A percentile compares a stretch with the other conserved stretches of the same genome.
These are phyloP conservation scores for Romanogobio albipinnatus DNA, from an alignment of 2,113 vertebrate species.

Conservation along the genomic window DNA sequence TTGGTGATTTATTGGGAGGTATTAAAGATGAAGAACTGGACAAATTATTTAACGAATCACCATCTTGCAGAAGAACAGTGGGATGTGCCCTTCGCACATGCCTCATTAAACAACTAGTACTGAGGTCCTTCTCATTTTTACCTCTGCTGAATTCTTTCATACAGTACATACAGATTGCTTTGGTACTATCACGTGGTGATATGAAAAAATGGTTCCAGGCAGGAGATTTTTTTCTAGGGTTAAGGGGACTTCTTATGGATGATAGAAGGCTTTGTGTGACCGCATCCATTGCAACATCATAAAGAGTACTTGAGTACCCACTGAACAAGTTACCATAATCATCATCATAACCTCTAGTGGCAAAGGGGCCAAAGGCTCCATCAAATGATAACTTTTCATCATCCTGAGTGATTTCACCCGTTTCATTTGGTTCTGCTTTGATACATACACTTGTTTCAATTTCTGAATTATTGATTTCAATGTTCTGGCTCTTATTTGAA, in stretches of 20 bases:
- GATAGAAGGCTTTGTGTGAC: slow-evolving; percentile 95
- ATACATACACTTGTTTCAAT: slow-evolving; percentile 72
- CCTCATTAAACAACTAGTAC: slow-evolving; percentile 97
- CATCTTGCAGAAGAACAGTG: slow-evolving; percentile 84
- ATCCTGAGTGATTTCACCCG: slow-evolving; percentile 79
- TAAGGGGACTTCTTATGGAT: slow-evolving; percentile 81
- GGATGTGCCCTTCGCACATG: slow-evolving; percentile 95
- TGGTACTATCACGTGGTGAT: slow-evolving; percentile 94
- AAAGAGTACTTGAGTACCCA: slow-evolving; percentile 92
- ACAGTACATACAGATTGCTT: slow-evolving; percentile 98
- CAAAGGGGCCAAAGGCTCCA: slow-evolving; percentile 75
- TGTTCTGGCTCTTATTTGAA: slow-evolving; percentile 66
- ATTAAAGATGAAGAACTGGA: slow-evolving; percentile 73
- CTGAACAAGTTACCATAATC: slow-evolving; percentile 89
- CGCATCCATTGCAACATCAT: slow-evolving; percentile 96
- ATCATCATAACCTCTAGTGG: slow-evolving; percentile 83
- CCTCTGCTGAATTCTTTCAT: slow-evolving; percentile 98
- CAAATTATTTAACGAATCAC: slow-evolving; percentile 72
- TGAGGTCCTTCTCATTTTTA: slow-evolving; percentile 97
- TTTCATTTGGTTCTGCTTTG: slow-evolving; percentile 76
- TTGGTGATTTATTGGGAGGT: slow-evolving; percentile 81
- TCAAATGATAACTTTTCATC: slow-evolving; percentile 79
- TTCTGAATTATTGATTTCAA: slow-evolving; percentile 60
- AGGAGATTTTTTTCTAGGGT: slow-evolving; percentile 93
- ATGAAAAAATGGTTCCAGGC: slow-evolving; percentile 99